These are phyloP conservation scores for Panagrolaimus sp. DNA, from an alignment of 1,140 invertebrate species.

Conservation along the genomic window DNA sequence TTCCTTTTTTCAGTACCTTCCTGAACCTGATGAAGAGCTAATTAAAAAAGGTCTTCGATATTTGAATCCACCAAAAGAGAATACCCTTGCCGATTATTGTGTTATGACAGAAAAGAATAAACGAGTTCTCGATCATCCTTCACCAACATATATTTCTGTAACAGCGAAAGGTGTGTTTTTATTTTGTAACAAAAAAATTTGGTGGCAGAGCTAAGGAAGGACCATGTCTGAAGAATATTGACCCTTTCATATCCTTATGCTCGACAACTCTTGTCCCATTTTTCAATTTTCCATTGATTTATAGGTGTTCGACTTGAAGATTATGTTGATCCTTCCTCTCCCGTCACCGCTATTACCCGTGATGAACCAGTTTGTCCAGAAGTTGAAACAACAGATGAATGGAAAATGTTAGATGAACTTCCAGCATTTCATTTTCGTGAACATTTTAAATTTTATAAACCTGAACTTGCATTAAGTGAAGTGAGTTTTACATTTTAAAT, in stretches of 20 bases:
- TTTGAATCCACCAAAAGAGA: background rate
- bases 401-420: slow-evolving; percentile 61
- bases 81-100: background rate
- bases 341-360: background rate
- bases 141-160: slow-evolving; percentile 62
- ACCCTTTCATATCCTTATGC: too few species aligned
- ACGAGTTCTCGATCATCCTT: slow-evolving; percentile 59
- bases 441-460: slow-evolving; percentile 58
- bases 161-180: slow-evolving; percentile 63
- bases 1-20: background rate
- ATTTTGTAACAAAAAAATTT: too few species aligned
- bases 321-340: slow-evolving; percentile 22
- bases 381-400: slow-evolving; percentile 29
- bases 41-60: slow-evolving; percentile 4
- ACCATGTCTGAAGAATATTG: too few species aligned
- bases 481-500: too few species aligned
- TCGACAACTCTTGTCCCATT: too few species aligned
- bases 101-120: slow-evolving; percentile 4
- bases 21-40: background rate
- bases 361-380: slow-evolving; percentile 18
- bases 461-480: slow-evolving; percentile 62
- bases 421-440: slow-evolving; percentile 59
- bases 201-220: too few species aligned
- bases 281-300: too few species aligned
- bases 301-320: slow-evolving; percentile 62